Conservation (phyloP, 1,140 invertebrate species). For the Hesperophylax magnus region DNA sequence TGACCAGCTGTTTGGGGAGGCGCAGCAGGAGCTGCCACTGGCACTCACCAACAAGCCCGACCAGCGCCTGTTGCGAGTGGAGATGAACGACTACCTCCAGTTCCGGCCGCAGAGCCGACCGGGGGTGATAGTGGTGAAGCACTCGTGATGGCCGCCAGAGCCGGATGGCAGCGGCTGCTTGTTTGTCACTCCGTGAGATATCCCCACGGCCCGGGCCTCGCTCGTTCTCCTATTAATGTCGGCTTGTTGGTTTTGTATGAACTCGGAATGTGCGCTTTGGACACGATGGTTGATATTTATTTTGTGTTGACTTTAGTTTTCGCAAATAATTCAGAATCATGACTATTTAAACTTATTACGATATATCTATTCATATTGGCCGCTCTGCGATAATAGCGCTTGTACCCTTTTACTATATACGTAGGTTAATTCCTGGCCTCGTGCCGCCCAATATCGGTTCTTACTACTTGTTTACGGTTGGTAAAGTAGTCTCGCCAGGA, state of each 20-base stretch:
- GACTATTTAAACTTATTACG: constrained; percentile 57
- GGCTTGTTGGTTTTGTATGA: constrained; percentile 55
- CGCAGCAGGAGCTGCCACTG: constrained; percentile 78
- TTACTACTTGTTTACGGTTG: background rate
- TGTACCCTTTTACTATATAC: constrained; percentile 46
- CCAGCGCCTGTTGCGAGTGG: constrained; percentile 72
- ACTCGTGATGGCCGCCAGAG: constrained; percentile 74
- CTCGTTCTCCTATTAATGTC: constrained; percentile 37
- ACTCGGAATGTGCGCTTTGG: constrained; percentile 56
- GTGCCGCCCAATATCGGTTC: constrained; percentile 10
- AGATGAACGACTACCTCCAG: constrained; percentile 77
- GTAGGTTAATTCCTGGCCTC: constrained; percentile 26
- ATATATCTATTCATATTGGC: constrained; percentile 55
- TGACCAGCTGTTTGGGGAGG: constrained; percentile 89
- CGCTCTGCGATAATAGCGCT: constrained; percentile 57
- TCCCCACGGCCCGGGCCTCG: constrained; percentile 18
- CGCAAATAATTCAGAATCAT: constrained; percentile 56
- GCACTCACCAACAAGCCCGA: constrained; percentile 79
- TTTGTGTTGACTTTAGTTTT: constrained; percentile 57
- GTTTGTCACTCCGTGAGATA: constrained; percentile 41
- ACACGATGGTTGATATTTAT: constrained; percentile 57
- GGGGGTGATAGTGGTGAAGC: constrained; percentile 89
- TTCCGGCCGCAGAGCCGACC: constrained; percentile 81
- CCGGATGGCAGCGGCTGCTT: constrained; percentile 42
- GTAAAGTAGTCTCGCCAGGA: constrained; percentile 13